These are phyloP conservation scores for Limnephilus marmoratus DNA, from an alignment of 2,888 invertebrate genomes.

Conservation along the genomic window DNA sequence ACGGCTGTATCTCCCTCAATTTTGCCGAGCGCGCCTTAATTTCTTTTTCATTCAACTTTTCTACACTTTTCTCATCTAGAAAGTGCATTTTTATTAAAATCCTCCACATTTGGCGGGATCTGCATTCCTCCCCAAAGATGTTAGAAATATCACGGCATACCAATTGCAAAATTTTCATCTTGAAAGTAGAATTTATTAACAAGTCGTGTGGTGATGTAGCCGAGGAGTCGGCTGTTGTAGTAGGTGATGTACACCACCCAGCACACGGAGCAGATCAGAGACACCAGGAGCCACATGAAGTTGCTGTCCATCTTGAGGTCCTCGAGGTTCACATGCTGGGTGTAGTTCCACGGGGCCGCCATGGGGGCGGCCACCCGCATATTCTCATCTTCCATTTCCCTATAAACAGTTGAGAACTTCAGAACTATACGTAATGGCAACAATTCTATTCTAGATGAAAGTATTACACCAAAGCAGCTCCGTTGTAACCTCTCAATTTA, in stretches of 20 bases:
- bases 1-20: no score
- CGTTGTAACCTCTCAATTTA: not conserved
- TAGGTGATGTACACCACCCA: constrained; percentile 97
- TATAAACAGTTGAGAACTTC: constrained; percentile 9
- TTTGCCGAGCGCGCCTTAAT: no score
- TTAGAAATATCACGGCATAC: constrained; percentile 73
- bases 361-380: constrained; percentile 66
- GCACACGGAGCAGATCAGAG: constrained; percentile 87
- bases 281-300: constrained; percentile 85
- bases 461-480: not conserved
- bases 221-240: constrained; percentile 95
- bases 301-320: constrained; percentile 88
- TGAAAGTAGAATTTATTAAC: constrained; percentile 91
- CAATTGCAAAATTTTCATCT: constrained; percentile 93
- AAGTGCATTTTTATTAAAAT: no score
- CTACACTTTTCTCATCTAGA: no score
- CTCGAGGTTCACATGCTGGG: constrained; percentile 80
- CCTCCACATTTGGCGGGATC: no score
- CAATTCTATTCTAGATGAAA: not conserved
- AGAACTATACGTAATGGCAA: not conserved
- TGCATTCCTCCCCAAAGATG: no score
- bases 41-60: no score
- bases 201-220: constrained; percentile 92
- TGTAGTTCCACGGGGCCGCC: constrained; percentile 79
- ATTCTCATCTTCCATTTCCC: constrained; percentile 53